Evolutionary conservation across 2,797 vertebrate genomes (phyloP).

Genomic region (Pseudocheirus occidentalis): DNA sequence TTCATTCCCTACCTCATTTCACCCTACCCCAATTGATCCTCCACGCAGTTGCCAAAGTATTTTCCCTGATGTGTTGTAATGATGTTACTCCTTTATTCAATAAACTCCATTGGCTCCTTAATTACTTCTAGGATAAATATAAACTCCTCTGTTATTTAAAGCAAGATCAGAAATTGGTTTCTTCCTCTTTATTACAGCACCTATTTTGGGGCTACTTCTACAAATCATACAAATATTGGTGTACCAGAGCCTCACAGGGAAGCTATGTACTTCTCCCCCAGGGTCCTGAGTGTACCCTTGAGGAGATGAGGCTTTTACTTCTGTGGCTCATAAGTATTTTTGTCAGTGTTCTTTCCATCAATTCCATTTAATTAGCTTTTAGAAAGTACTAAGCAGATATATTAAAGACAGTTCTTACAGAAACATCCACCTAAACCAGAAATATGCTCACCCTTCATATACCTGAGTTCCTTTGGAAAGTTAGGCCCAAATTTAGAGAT

Average conservation of each 20-base stretch:
- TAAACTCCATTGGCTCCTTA: not conserved
- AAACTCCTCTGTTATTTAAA: not conserved
- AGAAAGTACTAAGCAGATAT: not conserved
- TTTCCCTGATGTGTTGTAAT: not conserved
- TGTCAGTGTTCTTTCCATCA: not conserved
- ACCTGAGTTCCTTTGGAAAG: not conserved
- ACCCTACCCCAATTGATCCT: not conserved
- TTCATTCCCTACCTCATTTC: not conserved
- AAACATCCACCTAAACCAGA: not conserved
- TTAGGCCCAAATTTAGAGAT: not conserved
- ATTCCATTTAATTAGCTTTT: not conserved
- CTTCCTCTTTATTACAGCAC: not conserved
- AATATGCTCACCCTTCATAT: not conserved
- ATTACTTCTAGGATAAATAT: not conserved
- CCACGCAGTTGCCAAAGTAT: not conserved
- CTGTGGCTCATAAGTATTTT: not conserved
- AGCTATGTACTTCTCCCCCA: not conserved
- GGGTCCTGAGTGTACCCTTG: not conserved
- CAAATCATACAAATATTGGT: not conserved
- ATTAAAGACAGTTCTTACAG: not conserved
- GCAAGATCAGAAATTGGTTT: not conserved
- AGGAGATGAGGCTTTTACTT: not conserved
- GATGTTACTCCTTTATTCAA: not conserved
- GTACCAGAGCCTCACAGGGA: not conserved
- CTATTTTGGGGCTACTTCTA: not conserved